Evolutionary conservation across 2,888 invertebrate species (phyloP).

Genomic region (Xylota sylvarum): DNA sequence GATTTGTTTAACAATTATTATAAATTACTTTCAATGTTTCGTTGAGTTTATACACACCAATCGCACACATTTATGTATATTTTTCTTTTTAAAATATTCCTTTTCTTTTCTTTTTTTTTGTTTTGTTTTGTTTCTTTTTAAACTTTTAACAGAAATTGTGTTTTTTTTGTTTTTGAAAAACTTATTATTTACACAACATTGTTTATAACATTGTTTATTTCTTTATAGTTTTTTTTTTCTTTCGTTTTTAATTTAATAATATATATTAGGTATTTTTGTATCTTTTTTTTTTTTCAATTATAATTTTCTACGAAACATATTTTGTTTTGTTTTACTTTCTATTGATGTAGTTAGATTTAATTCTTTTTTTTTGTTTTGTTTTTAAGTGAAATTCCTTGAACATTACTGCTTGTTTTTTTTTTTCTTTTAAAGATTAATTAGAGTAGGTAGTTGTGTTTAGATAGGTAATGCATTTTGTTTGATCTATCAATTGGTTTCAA

Average conservation of each 20-base stretch:
- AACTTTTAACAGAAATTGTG: conserved; percentile 47
- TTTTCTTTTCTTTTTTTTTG: conserved; percentile 22
- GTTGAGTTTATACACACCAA: conserved; percentile 40
- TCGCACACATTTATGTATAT: conserved; percentile 40
- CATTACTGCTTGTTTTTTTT: conserved; percentile 42
- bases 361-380: conserved; percentile 59
- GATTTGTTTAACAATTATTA: conserved; percentile 25
- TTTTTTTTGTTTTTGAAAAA: conserved; percentile 47
- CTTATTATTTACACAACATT: conserved; percentile 69
- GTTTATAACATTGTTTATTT: conserved; percentile 68
- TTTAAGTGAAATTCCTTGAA: conserved; percentile 76
- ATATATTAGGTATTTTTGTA: conserved; percentile 65
- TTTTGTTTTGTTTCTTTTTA: too few relatives aligned
- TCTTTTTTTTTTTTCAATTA: conserved; percentile 79
- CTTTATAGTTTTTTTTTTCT: conserved; percentile 2
- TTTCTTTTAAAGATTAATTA: conserved; percentile 37
- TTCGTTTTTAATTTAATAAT: conserved; percentile 51
- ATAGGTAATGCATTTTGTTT: conserved; percentile 63
- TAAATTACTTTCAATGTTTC: conserved; percentile 40
- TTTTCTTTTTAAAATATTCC: conserved; percentile 29
- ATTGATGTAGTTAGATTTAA: conserved; percentile 80
- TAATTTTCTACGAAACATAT: conserved; percentile 80
- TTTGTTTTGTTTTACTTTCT: conserved; percentile 80
- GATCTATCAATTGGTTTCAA: conserved; percentile 58
- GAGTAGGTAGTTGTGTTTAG: conserved; percentile 69